These are phyloP conservation scores for Alfaro cultratus DNA, from an alignment of 2,797 vertebrate genomes.

Conservation along the genomic window DNA sequence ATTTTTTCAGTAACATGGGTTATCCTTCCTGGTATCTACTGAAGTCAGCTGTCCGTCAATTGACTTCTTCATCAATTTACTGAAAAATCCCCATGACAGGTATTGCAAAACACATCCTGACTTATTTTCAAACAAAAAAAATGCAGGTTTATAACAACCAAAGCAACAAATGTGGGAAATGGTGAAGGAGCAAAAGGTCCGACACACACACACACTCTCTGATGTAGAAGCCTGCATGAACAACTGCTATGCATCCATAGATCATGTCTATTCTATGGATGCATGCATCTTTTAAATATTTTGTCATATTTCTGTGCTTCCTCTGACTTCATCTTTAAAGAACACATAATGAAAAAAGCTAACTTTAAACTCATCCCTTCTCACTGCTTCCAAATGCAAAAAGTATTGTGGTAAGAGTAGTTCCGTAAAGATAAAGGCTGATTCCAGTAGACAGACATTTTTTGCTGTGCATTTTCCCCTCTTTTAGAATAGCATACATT, in stretches of 20 bases:
- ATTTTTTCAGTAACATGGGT: neutral
- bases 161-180: neutral
- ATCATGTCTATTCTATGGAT: neutral
- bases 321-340: neutral
- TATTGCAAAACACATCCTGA: no score
- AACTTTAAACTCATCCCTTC: neutral
- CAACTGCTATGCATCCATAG: neutral
- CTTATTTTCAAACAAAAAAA: no score
- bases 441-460: neutral
- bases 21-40: neutral
- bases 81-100: neutral
- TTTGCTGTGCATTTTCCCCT: neutral
- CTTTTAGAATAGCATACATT: neutral
- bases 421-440: neutral
- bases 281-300: neutral
- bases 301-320: neutral
- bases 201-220: no score
- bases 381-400: neutral
- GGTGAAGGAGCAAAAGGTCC: no score
- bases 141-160: neutral
- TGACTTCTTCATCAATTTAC: neutral
- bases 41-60: neutral
- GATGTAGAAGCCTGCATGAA: no score
- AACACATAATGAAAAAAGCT: neutral
- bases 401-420: neutral